These are phyloP conservation scores for Melieria crassipennis DNA, from an alignment of 2,888 invertebrate genomes.

Conservation along the genomic window DNA sequence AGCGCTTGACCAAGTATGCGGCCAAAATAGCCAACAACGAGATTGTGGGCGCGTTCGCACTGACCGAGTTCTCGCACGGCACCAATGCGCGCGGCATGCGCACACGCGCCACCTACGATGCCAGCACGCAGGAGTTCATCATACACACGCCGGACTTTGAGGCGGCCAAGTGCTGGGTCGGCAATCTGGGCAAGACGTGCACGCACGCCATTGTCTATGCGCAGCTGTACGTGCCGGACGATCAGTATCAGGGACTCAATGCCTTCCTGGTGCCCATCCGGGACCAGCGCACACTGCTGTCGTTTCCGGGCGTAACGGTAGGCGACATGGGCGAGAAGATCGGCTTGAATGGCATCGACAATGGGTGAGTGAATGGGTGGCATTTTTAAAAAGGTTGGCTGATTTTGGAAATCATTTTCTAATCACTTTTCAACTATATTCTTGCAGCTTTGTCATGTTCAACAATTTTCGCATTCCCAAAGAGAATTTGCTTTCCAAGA, in stretches of 20 bases:
- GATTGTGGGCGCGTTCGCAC: constrained; percentile 79
- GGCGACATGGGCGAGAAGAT: constrained; percentile 95
- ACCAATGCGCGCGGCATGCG: constrained; percentile 89
- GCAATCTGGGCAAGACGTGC: constrained; percentile 75
- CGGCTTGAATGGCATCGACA: constrained; percentile 91
- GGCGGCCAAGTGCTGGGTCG: constrained; percentile 84
- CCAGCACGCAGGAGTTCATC: constrained; percentile 76
- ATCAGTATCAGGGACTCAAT: constrained; percentile 84
- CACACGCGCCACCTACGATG: constrained; percentile 84
- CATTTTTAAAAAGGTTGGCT: constrained; percentile 2
- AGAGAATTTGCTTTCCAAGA: constrained; percentile 82
- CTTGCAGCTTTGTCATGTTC: constrained; percentile 75
- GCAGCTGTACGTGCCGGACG: constrained; percentile 83
- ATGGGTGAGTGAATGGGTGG: constrained; percentile 82
- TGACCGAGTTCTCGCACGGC: constrained; percentile 92
- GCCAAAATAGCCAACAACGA: constrained; percentile 61
- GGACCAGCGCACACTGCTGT: constrained; percentile 75
- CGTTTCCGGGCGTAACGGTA: constrained; percentile 82
- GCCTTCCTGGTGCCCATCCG: constrained; percentile 89
- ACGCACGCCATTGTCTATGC: constrained; percentile 91
- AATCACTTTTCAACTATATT: neutral
- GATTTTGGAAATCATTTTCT: neutral
- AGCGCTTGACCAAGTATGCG: constrained; percentile 71
- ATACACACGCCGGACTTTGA: constrained; percentile 81
- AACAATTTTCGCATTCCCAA: constrained; percentile 83